These are phyloP conservation scores for Oreochromis niloticus DNA, from an alignment of 2,113 vertebrate species.

Conservation along the genomic window DNA sequence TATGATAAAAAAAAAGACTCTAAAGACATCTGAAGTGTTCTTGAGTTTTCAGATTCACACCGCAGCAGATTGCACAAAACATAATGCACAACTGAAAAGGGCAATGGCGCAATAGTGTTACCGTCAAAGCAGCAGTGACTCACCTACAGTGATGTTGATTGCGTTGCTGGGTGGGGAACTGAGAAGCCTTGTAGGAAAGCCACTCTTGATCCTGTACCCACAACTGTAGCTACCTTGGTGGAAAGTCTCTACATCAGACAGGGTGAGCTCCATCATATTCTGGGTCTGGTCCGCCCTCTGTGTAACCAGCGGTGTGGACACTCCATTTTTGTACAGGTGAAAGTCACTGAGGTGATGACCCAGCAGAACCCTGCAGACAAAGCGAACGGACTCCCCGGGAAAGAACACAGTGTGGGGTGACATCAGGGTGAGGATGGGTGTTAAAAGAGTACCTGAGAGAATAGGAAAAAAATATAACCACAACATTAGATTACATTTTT, in stretches of 20 bases:
- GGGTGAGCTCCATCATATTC: slow-evolving; percentile 56
- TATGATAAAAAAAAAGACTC: neutral
- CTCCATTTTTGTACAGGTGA: slow-evolving; percentile 66
- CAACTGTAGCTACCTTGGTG: slow-evolving; percentile 76
- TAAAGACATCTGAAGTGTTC: neutral
- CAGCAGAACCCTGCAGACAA: slow-evolving; percentile 60
- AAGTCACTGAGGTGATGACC: slow-evolving; percentile 65
- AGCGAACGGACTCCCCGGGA: slow-evolving; percentile 64
- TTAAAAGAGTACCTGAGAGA: slow-evolving; percentile 53
- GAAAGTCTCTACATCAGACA: slow-evolving; percentile 62
- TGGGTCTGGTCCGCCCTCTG: slow-evolving; percentile 65
- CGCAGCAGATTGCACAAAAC: neutral
- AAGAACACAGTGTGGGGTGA: slow-evolving; percentile 65
- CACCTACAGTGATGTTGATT: slow-evolving; percentile 73
- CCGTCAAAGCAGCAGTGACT: neutral
- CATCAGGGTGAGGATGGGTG: slow-evolving; percentile 62
- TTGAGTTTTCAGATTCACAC: neutral
- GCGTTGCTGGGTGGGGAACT: slow-evolving; percentile 66
- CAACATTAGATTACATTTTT: neutral
- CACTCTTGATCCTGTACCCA: slow-evolving; percentile 57
- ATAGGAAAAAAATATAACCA: neutral
- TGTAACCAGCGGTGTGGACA: slow-evolving; percentile 63
- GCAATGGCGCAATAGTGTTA: neutral
- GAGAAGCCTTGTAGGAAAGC: slow-evolving; percentile 47
- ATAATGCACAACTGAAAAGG: neutral